Evolutionary conservation across 2,797 vertebrate species (phyloP).

Genomic region (Trematomus bernacchii): DNA sequence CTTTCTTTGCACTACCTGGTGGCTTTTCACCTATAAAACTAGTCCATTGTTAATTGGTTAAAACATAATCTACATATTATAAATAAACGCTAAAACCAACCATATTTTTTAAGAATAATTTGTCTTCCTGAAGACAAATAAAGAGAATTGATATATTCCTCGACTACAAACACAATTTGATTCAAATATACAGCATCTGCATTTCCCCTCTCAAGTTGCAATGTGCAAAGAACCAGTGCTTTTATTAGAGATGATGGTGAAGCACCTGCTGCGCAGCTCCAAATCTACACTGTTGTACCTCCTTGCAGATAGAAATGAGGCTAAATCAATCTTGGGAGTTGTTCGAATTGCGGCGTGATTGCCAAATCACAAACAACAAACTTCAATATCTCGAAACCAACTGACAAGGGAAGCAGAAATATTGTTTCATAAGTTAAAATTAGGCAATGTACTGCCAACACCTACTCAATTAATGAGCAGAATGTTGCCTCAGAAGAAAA

Average conservation of each 20-base stretch:
- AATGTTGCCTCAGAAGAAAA: slow-evolving; percentile 23
- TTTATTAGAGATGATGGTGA: neutral
- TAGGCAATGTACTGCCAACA: neutral
- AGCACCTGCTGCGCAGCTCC: neutral
- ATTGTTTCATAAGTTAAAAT: slow-evolving; percentile 40
- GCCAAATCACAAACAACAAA: slow-evolving; percentile 23
- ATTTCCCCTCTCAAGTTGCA: neutral
- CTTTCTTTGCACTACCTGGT: too few relatives aligned
- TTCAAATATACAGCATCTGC: neutral
- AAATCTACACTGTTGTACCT: slow-evolving; percentile 6
- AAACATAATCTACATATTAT: too few relatives aligned
- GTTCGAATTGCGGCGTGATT: slow-evolving; percentile 26
- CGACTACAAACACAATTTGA: slow-evolving; percentile 2
- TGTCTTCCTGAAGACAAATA: neutral
- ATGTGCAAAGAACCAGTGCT: neutral
- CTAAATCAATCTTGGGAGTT: slow-evolving; percentile 19
- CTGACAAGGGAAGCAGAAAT: slow-evolving; percentile 29
- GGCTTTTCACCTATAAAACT: too few relatives aligned
- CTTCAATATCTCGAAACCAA: slow-evolving; percentile 4
- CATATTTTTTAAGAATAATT: neutral
- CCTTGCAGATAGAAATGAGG: slow-evolving; percentile 9
- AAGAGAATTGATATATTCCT: neutral
- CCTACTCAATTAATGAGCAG: slow-evolving; percentile 28
- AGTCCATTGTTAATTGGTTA: too few relatives aligned
- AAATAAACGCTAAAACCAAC: neutral